Evolutionary conservation across 1,140 invertebrate species (phyloP).

Genomic region (Drosophila leontia): DNA sequence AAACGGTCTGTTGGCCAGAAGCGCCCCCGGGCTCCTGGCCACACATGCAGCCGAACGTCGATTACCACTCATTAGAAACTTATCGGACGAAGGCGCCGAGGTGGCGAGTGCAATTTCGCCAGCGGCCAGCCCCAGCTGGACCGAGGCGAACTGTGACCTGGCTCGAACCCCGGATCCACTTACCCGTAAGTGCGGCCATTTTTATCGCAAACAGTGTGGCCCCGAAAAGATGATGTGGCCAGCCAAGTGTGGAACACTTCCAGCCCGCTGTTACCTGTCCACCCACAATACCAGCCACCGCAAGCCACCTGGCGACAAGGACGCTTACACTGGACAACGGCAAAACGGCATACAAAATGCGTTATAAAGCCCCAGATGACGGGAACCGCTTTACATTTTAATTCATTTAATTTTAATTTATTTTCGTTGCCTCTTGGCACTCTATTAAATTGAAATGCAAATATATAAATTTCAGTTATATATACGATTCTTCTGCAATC

Average conservation of each 20-base stretch:
- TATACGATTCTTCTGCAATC: too few relatives aligned
- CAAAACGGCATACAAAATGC: neutral
- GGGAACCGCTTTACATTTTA: neutral
- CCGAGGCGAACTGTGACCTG: slow-evolving; percentile 24
- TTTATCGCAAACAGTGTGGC: slow-evolving; percentile 46
- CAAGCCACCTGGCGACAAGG: slow-evolving; percentile 22
- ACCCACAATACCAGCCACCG: neutral
- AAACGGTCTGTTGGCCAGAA: slow-evolving; percentile 4
- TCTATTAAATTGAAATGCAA: neutral
- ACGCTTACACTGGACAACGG: slow-evolving; percentile 18
- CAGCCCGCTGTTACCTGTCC: neutral
- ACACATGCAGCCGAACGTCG: slow-evolving; percentile 34
- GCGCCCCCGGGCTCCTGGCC: neutral
- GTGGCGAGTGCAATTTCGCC: slow-evolving; percentile 52
- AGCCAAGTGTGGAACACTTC: slow-evolving; percentile 54
- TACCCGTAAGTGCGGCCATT: slow-evolving; percentile 51
- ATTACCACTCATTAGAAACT: slow-evolving; percentile 68
- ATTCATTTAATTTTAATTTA: neutral
- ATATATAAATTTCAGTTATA: neutral
- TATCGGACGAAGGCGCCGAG: slow-evolving; percentile 33
- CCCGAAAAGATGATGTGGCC: slow-evolving; percentile 57
- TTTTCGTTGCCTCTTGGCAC: neutral
- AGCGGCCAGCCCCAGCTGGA: slow-evolving; percentile 16
- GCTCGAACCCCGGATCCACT: slow-evolving; percentile 15
- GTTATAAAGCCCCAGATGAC: neutral